Evolutionary conservation across 2,113 vertebrate genomes (phyloP).

Genomic region (Blennius ocellaris): DNA sequence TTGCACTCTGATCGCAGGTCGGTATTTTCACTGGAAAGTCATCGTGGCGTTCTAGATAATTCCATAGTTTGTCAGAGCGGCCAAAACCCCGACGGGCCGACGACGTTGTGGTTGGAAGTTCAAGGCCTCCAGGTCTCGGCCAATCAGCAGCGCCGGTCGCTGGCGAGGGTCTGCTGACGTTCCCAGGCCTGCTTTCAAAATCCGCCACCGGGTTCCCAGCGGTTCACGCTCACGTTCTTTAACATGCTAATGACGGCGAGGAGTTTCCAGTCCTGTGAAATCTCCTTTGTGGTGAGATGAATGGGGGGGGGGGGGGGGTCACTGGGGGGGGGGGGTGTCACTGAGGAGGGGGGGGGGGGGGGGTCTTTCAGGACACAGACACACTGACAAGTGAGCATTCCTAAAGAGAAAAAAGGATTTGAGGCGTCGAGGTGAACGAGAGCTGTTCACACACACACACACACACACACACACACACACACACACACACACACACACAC

Average conservation of each 20-base stretch:
- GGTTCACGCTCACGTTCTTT: constrained; percentile 71
- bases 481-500: too few species aligned
- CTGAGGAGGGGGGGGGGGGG: constrained; percentile 14
- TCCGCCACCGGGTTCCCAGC: constrained; percentile 47
- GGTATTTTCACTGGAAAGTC: too few species aligned
- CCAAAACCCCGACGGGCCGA: not conserved
- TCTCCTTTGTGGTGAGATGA: constrained; percentile 77
- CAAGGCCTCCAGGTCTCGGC: too few species aligned
- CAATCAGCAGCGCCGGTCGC: too few species aligned
- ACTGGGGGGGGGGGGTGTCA: too few species aligned
- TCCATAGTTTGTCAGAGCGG: too few species aligned
- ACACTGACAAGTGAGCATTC: constrained; percentile 76
- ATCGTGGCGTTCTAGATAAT: too few species aligned
- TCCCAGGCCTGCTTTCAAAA: too few species aligned
- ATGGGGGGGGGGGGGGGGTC: constrained; percentile 45
- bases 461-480: too few species aligned
- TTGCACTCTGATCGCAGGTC: too few species aligned
- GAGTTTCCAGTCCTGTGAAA: constrained; percentile 70
- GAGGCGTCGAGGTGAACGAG: not conserved
- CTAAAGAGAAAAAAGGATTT: constrained; percentile 26
- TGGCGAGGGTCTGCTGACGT: too few species aligned
- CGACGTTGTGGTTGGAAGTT: constrained; percentile 53
- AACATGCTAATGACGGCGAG: constrained; percentile 75
- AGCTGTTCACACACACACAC: too few species aligned
- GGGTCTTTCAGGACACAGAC: constrained; percentile 53